phyloP scores from a whole-genome alignment of 2,797 vertebrate species.

The Pseudotriccus pelzelni region DNA sequence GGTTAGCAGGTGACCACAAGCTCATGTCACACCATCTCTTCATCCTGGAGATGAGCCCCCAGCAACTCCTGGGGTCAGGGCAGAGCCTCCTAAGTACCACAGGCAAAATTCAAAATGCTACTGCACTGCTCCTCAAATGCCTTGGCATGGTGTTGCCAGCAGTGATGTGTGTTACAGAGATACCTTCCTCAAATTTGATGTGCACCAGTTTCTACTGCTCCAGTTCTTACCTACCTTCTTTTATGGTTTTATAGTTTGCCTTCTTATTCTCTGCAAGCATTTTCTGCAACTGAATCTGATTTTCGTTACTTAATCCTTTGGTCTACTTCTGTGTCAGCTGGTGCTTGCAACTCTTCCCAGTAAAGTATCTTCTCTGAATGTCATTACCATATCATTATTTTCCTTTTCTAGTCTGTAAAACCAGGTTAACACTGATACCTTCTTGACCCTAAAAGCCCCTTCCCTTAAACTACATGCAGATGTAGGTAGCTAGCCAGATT shows the following conservation, averaged over 20 bases:
- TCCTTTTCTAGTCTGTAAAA: background rate
- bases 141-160: background rate
- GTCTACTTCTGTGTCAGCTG: conserved; percentile 30
- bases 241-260: background rate
- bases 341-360: conserved; percentile 20
- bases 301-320: background rate
- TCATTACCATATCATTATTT: conserved; percentile 7
- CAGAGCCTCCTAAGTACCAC: background rate
- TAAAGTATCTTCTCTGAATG: conserved; percentile 34
- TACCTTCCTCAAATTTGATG: background rate
- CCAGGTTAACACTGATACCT: background rate
- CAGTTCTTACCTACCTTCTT: background rate
- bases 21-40: background rate
- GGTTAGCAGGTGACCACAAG: background rate
- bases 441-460: background rate
- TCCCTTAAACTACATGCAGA: background rate
- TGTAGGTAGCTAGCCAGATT: background rate
- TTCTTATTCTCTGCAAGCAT: background rate
- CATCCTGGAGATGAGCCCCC: fast-evolving
- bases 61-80: background rate
- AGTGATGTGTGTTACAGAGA: background rate
- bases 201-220: background rate
- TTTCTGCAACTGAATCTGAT: conserved; percentile 13
- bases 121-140: background rate
- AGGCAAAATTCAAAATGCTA: background rate